These are phyloP conservation scores for Trachelus iudaicus DNA, from an alignment of 2,888 invertebrate genomes.

Conservation along the genomic window DNA sequence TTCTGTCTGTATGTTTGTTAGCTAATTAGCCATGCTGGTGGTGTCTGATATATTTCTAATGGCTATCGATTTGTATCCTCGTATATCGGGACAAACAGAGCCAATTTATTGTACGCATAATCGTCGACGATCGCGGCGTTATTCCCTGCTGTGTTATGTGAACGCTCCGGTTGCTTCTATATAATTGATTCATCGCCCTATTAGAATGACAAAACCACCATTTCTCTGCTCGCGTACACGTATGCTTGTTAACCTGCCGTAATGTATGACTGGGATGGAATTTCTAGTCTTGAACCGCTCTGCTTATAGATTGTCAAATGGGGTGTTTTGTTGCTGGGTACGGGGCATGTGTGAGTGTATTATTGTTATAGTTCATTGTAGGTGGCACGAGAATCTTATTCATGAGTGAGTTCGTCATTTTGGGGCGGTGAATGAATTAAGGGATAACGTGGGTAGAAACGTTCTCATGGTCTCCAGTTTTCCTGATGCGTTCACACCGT, in stretches of 20 bases:
- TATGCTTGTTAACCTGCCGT: slow-evolving; percentile 10
- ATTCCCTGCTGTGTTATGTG: slow-evolving; percentile 51
- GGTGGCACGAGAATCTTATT: neutral
- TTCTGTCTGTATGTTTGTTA: neutral
- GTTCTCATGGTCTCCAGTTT: neutral
- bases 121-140: slow-evolving; percentile 57
- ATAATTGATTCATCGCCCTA: slow-evolving; percentile 61
- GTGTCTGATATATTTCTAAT: neutral
- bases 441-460: neutral
- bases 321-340: neutral
- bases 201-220: slow-evolving; percentile 60
- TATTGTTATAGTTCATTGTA: neutral
- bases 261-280: neutral
- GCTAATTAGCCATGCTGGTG: neutral
- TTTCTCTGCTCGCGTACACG: slow-evolving; percentile 37
- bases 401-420: neutral
- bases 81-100: neutral
- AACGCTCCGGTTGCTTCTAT: slow-evolving; percentile 48
- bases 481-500: too few species aligned
- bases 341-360: neutral
- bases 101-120: slow-evolving; percentile 60
- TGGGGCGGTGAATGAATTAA: neutral
- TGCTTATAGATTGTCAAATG: neutral
- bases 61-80: neutral
- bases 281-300: neutral